phyloP scores from a whole-genome alignment of 53 echinoderm and acorn worm species.

The Luidia sarsii region DNA sequence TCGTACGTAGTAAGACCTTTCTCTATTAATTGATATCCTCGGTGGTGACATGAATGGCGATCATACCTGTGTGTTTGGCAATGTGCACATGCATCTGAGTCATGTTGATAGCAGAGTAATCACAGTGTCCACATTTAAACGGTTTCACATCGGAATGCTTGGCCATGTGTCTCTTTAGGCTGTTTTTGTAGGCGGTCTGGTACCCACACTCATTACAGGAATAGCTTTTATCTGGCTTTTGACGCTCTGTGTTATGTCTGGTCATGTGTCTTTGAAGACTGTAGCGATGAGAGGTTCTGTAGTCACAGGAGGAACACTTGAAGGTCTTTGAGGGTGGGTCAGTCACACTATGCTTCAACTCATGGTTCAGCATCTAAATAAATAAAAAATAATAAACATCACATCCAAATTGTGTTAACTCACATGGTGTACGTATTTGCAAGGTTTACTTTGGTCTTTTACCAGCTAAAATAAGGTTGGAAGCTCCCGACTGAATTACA shows the following conservation, averaged over 20 bases:
- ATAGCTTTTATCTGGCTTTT: conserved; percentile 73
- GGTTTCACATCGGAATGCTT: conserved; percentile 89
- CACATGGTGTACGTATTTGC: too few relatives aligned
- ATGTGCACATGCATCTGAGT: conserved; percentile 98
- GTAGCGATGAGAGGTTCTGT: conserved; percentile 66
- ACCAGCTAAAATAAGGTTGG: too few relatives aligned
- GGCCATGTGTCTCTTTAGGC: conserved; percentile 86
- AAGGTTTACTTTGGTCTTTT: too few relatives aligned
- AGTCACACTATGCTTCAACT: conserved; percentile 22
- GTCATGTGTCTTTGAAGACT: conserved; percentile 78
- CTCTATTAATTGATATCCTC: too few relatives aligned
- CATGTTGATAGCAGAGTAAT: conserved; percentile 98
- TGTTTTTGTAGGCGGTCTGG: conserved; percentile 87
- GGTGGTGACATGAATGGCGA: too few relatives aligned
- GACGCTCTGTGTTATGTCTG: conserved; percentile 67
- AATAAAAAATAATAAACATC: neutral
- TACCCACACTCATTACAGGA: conserved; percentile 77
- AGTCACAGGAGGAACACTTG: conserved; percentile 69
- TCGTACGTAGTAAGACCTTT: too few relatives aligned
- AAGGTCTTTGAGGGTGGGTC: conserved; percentile 27
- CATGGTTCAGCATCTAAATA: conserved; percentile 37
- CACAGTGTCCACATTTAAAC: conserved; percentile 95
- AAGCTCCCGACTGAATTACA: too few relatives aligned
- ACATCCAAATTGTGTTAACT: too few relatives aligned
- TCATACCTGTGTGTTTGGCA: conserved; percentile 93